Percentiles rank a stretch among this genome's conserved stretches.
phyloP scores from a whole-genome alignment of 2,888 invertebrate species.

The Protodeltote pygarga region DNA sequence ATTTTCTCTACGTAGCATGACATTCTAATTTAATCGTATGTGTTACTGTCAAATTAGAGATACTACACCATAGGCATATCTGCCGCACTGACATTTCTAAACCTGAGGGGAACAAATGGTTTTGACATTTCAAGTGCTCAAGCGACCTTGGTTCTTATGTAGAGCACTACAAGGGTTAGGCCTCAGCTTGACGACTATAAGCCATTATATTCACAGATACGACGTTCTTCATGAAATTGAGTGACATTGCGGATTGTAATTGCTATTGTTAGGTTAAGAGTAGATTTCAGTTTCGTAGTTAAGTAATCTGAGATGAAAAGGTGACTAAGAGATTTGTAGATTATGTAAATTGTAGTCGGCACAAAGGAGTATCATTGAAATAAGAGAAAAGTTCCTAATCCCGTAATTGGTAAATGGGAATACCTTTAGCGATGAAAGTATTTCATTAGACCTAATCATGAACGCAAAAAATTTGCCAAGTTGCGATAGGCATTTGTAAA shows the following conservation, averaged over 20 bases:
- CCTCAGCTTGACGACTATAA: constrained; percentile 64
- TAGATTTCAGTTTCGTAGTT: constrained; percentile 13
- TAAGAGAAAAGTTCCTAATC: too few relatives aligned
- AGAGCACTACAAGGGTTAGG: constrained; percentile 70
- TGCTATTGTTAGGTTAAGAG: constrained; percentile 42
- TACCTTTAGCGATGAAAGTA: not conserved
- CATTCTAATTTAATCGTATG: constrained; percentile 83
- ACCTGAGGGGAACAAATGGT: constrained; percentile 81
- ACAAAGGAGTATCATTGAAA: too few relatives aligned
- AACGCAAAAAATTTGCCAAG: constrained; percentile 53
- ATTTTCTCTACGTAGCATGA: constrained; percentile 72
- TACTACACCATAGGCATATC: constrained; percentile 82
- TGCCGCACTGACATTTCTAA: constrained; percentile 83
- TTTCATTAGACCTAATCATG: constrained; percentile 31
- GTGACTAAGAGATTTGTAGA: constrained; percentile 10
- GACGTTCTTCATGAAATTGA: constrained; percentile 58
- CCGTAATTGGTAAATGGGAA: not conserved
- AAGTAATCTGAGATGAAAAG: constrained; percentile 26
- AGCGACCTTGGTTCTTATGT: constrained; percentile 77
- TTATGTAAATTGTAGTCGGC: too few relatives aligned
- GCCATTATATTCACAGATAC: constrained; percentile 57
- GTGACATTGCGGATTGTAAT: constrained; percentile 62
- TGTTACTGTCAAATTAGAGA: constrained; percentile 84
- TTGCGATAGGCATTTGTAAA: constrained; percentile 55
- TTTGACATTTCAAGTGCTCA: constrained; percentile 81